A percentile compares a stretch with the other conserved stretches of the same genome.
These are phyloP conservation scores for Otolemur garnettii DNA, from an alignment of 2,113 vertebrate species.

Conservation along the genomic window DNA sequence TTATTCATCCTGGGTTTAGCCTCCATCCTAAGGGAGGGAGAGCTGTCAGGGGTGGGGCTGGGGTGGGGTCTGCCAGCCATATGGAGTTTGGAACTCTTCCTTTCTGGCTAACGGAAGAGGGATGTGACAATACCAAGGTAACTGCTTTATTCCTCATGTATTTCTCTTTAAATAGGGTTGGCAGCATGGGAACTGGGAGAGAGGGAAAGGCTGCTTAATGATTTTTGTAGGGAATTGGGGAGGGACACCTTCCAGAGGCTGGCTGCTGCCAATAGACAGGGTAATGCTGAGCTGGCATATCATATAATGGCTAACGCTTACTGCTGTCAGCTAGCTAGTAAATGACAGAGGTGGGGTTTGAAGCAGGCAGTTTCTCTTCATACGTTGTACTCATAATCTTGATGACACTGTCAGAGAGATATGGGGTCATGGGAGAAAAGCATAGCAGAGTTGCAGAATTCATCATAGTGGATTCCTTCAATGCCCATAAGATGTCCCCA, in stretches of 20 bases:
- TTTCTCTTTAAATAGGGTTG: conserved; percentile 61
- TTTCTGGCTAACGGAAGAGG: neutral
- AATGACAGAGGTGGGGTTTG: neutral
- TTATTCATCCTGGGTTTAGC: neutral
- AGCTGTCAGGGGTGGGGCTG: neutral
- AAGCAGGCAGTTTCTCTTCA: neutral
- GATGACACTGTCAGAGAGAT: neutral
- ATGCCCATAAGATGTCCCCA: neutral
- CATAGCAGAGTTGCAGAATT: neutral
- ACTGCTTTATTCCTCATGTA: neutral
- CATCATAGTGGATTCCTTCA: neutral
- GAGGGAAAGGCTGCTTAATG: conserved; percentile 15
- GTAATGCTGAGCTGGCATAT: conserved; percentile 12
- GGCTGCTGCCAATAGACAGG: neutral
- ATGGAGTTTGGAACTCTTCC: conserved; percentile 2
- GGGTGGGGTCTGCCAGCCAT: neutral
- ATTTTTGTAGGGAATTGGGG: neutral
- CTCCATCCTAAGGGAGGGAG: neutral
- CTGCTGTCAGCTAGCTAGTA: neutral
- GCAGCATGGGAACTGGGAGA: neutral
- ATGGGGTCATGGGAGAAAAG: neutral
- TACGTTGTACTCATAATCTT: neutral
- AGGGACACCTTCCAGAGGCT: neutral
- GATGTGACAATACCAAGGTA: neutral
- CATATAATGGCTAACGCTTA: neutral